Conservation (phyloP, 2,113 vertebrate species). For the Poeciliopsis turrubarensis region DNA sequence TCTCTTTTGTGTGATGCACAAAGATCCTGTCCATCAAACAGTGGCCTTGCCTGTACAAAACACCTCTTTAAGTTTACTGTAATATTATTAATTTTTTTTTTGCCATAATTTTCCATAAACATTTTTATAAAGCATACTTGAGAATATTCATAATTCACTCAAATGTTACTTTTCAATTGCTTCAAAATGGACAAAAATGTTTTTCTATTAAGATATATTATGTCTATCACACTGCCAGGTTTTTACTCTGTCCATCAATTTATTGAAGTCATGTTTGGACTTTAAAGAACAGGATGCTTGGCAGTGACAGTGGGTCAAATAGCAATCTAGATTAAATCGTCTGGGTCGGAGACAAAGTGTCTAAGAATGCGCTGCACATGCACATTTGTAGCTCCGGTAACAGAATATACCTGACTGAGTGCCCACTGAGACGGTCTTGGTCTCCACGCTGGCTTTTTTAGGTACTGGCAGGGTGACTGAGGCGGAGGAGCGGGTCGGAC, state of each 20-base stretch:
- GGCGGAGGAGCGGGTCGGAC: conserved; percentile 70
- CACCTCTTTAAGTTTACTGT: too few relatives aligned
- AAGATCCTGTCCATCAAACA: neutral
- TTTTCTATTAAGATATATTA: neutral
- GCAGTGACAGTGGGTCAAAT: neutral
- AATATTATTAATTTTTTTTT: too few relatives aligned
- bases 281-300: neutral
- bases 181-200: too few relatives aligned
- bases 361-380: conserved; percentile 27
- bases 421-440: conserved; percentile 65
- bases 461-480: conserved; percentile 66
- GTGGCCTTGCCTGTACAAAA: neutral
- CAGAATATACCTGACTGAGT: conserved; percentile 66
- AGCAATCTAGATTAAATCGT: neutral
- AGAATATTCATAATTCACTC: too few relatives aligned
- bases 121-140: too few relatives aligned
- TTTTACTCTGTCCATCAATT: neutral
- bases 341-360: conserved; percentile 19
- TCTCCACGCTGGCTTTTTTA: conserved; percentile 59
- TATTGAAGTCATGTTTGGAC: neutral
- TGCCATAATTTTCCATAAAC: too few relatives aligned
- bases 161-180: too few relatives aligned
- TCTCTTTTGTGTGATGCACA: too few relatives aligned
- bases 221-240: neutral
- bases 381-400: neutral